Base-by-base conservation (phyloP, 2,113 vertebrate genomes). In the Protomyctophum bolini region DNA sequence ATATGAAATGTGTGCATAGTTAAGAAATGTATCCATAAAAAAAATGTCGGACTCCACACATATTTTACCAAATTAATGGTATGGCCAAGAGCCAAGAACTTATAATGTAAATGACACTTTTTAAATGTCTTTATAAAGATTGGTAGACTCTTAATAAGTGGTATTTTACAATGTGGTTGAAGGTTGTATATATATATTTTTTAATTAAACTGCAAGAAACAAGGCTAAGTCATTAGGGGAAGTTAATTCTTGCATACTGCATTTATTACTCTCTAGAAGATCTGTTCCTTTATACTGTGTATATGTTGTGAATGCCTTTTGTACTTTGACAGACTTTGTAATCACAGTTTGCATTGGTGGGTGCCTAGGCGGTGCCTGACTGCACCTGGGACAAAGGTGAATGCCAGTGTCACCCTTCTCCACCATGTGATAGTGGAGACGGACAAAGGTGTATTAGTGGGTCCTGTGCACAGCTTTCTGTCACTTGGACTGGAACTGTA, bases 331-430 rank as follows among this genome's bases (percentile, higher is more conserved):
- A 21, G 21, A 21, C 33, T 63, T 7, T 61, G 46, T 70, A 46
- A 33, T 51, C 11, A 56, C 7, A 59, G 50, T 49, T 64, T 49
- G 49, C 58, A 47, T 49, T 2, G 55, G 9, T 11, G 51, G 3
- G 55, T 48, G 4, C 48, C 52, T 70, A 54, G 64, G 75, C 66
- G 66, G 54, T 58, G 72, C 70, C n/a, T 79, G 67, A 11, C 46
- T 71, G 76, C 79, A 86, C 83, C 78, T 86, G 79, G 83, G 75
- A 82, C 80, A 85, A 88, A 90, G 88, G 86, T 88, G 75, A 83
- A 81, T 76, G 63, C 63, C 70, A 63, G 70, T 82, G 63, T 88
- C 68, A 74, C 63, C 69, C 83, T 67, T 68, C 73, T 45, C 55
- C 66, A 54, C 59, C 82, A 80, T 15, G 63, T 85, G 76, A 87